Conservation (phyloP, 2,113 vertebrate genomes). For the Indicator indicator region DNA sequence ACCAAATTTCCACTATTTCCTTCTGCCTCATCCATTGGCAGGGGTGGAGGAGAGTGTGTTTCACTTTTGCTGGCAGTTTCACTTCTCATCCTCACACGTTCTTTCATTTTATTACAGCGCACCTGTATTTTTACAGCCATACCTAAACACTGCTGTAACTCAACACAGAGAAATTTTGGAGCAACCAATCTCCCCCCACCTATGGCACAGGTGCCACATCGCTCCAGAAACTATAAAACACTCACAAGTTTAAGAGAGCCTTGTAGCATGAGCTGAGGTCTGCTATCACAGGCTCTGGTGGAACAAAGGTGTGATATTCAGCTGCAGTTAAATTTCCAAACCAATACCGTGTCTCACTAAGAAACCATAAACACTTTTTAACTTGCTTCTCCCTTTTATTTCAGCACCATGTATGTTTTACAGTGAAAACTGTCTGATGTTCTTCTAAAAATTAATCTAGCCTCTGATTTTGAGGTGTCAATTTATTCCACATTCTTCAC, state of each 20-base stretch:
- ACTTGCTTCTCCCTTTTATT: not conserved
- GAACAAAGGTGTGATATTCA: not conserved
- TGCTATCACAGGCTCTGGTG: not conserved
- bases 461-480: not conserved
- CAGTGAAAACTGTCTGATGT: not conserved
- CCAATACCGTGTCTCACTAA: not conserved
- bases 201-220: not conserved
- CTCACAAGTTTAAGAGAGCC: not conserved
- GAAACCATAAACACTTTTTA: not conserved
- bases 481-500: not conserved
- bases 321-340: not conserved
- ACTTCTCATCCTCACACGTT: fast-evolving
- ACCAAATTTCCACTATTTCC: not conserved
- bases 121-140: not conserved
- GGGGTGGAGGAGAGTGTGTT: not conserved
- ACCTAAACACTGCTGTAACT: not conserved
- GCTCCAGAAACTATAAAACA: not conserved
- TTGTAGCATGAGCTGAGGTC: not conserved
- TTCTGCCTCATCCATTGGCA: not conserved
- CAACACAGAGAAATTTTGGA: not conserved
- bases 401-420: not conserved
- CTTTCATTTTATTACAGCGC: not conserved
- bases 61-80: not conserved
- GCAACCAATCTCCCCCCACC: not conserved
- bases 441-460: not conserved